phyloP scores from a whole-genome alignment of 2,888 invertebrate genomes.

The Tachina fera region DNA sequence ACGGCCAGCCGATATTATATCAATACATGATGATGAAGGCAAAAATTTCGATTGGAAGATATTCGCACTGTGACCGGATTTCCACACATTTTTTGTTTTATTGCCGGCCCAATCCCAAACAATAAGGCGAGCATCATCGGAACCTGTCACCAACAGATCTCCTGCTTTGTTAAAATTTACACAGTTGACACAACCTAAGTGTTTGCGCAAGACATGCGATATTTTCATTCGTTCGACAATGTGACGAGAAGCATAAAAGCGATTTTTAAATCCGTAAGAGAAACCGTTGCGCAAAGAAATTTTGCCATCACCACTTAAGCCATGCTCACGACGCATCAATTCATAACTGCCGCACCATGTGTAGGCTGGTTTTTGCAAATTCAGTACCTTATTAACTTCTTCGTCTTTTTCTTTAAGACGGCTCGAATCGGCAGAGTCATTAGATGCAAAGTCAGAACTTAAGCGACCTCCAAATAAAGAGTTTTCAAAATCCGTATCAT shows the following conservation, averaged over 20 bases:
- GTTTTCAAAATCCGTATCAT: conserved; percentile 62
- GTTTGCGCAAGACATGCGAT: conserved; percentile 89
- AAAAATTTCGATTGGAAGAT: conserved; percentile 96
- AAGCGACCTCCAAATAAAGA: conserved; percentile 46
- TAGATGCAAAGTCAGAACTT: conserved; percentile 53
- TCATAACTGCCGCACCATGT: conserved; percentile 77
- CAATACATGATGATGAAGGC: conserved; percentile 87
- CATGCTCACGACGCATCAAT: conserved; percentile 80
- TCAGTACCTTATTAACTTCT: conserved; percentile 73
- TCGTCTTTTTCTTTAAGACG: conserved; percentile 64
- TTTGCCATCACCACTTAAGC: conserved; percentile 72
- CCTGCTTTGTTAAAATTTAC: conserved; percentile 91
- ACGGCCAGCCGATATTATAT: conserved; percentile 93
- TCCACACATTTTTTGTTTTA: conserved; percentile 86
- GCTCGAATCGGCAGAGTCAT: conserved; percentile 55
- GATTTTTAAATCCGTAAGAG: conserved; percentile 85
- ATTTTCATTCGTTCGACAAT: conserved; percentile 92
- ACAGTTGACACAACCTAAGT: conserved; percentile 95
- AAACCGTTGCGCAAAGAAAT: conserved; percentile 71
- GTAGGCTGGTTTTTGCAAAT: conserved; percentile 78
- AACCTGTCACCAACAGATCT: conserved; percentile 92
- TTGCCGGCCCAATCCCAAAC: conserved; percentile 96
- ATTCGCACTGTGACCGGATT: conserved; percentile 93
- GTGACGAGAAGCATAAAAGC: conserved; percentile 92
- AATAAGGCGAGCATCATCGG: conserved; percentile 93